Conservation (phyloP, 1,140 invertebrate species). For the Tetraneura akinire region DNA sequence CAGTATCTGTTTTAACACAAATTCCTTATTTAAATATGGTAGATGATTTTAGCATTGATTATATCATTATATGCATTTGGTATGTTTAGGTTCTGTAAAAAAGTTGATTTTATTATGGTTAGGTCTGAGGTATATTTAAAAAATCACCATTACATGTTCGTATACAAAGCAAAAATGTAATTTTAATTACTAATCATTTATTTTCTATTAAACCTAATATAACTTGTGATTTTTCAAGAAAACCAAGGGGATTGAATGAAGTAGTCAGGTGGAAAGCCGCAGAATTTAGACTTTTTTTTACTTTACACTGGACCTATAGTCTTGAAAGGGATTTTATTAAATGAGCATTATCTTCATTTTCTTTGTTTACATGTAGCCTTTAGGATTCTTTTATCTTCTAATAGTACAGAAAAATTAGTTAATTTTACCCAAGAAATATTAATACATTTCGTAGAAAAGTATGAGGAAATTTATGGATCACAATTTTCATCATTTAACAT, state of each 20-base stretch:
- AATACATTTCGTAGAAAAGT: background rate
- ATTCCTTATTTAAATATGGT: conserved; percentile 5
- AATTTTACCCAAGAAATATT: background rate
- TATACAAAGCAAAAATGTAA: background rate
- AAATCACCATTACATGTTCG: background rate
- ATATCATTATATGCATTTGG: conserved; percentile 7
- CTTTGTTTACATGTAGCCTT: background rate
- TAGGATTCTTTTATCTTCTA: background rate
- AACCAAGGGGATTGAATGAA: background rate
- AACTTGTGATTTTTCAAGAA: background rate
- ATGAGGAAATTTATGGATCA: background rate
- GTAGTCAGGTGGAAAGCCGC: background rate
- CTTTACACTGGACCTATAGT: background rate
- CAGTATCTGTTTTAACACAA: background rate
- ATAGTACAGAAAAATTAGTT: background rate
- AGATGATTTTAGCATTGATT: background rate
- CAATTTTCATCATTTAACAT: background rate
- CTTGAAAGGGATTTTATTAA: background rate
- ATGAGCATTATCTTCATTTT: background rate
- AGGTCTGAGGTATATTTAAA: background rate
- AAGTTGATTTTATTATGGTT: conserved; percentile 5
- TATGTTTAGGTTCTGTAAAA: background rate
- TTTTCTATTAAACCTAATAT: background rate
- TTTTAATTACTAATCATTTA: background rate
- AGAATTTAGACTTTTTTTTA: background rate